Conservation (phyloP, 2,113 vertebrate species). For the Gambusia holbrooki region DNA sequence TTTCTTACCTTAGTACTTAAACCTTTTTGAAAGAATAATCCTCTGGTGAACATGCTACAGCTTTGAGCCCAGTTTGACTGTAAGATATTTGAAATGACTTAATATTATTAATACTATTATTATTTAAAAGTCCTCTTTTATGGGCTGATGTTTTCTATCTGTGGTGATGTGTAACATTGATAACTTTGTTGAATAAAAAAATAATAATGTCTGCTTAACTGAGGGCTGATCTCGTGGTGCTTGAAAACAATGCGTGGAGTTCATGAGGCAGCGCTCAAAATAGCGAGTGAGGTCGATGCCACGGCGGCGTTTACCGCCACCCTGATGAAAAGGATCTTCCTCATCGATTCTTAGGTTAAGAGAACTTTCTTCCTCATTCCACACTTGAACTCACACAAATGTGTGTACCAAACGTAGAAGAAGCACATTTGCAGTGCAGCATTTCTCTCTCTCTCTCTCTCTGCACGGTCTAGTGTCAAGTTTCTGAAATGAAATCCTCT, state of each 20-base stretch:
- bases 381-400: neutral
- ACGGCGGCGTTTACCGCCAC: slow-evolving; percentile 29
- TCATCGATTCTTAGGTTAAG: slow-evolving; percentile 51
- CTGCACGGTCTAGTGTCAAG: slow-evolving; percentile 54
- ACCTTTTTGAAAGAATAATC: slow-evolving; percentile 54
- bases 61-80: slow-evolving; percentile 54
- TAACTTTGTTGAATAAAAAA: slow-evolving; percentile 73
- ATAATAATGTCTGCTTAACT: slow-evolving; percentile 44
- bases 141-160: slow-evolving; percentile 73
- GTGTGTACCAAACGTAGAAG: slow-evolving; percentile 19
- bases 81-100: slow-evolving; percentile 63
- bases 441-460: slow-evolving; percentile 33
- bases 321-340: slow-evolving; percentile 60
- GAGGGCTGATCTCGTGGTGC: slow-evolving; percentile 31
- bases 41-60: slow-evolving; percentile 59
- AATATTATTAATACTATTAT: slow-evolving; percentile 60
- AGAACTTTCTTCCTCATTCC: slow-evolving; percentile 34
- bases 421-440: slow-evolving; percentile 37
- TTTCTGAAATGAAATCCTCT: slow-evolving; percentile 69
- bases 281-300: slow-evolving; percentile 20
- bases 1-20: slow-evolving; percentile 41
- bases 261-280: neutral
- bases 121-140: slow-evolving; percentile 61
- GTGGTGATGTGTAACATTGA: slow-evolving; percentile 73
- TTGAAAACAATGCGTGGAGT: neutral